Conservation (phyloP, 2,113 vertebrate genomes). For the Chaetura pelagica region DNA sequence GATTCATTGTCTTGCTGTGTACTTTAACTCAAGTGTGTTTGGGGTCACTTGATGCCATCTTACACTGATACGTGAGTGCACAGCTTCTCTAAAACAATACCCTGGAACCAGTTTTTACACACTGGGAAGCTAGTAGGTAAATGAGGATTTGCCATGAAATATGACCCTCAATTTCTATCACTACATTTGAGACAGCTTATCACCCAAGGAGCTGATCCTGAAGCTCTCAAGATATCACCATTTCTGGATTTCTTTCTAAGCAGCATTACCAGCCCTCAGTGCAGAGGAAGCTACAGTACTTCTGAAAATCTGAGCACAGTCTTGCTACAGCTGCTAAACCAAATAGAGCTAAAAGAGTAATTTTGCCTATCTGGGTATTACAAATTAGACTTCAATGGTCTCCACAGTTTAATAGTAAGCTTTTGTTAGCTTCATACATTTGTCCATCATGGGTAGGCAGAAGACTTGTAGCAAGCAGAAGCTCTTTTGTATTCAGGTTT, state of each 20-base stretch:
- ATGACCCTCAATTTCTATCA: neutral
- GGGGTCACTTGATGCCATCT: neutral
- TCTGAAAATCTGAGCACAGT: neutral
- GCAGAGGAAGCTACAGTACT: neutral
- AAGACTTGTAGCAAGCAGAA: neutral
- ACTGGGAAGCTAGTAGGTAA: neutral
- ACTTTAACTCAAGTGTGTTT: neutral
- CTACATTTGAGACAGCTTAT: neutral
- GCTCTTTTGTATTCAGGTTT: neutral
- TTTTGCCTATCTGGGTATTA: neutral
- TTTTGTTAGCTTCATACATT: conserved; percentile 22
- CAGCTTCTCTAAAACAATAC: neutral
- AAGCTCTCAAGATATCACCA: neutral
- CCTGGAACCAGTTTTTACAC: neutral
- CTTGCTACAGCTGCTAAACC: neutral
- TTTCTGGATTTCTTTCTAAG: neutral
- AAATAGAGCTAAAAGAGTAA: neutral
- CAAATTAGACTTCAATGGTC: neutral
- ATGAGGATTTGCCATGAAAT: neutral
- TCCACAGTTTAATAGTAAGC: neutral
- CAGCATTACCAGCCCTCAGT: neutral
- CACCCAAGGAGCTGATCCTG: neutral
- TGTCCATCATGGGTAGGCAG: neutral
- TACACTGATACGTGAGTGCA: neutral
- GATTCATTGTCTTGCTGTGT: neutral